Evolutionary conservation across 1,140 invertebrate genomes (phyloP).

Genomic region (Microvelia longipes): DNA sequence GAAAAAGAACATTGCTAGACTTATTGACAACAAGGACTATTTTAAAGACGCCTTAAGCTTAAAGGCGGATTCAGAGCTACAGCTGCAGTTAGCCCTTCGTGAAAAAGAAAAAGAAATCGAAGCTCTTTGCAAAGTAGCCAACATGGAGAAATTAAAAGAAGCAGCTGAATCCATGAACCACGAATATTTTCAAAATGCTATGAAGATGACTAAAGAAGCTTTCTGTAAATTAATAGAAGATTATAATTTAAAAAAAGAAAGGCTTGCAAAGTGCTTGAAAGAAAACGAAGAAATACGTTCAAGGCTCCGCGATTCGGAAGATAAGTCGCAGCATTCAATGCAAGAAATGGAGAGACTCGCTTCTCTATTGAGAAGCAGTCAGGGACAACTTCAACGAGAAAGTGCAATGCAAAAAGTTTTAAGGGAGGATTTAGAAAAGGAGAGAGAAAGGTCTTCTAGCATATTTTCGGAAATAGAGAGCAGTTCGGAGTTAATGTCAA

Average conservation of each 20-base stretch:
- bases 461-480: no score
- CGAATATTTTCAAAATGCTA: conserved; percentile 8
- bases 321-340: background rate
- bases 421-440: conserved; percentile 3
- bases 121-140: background rate
- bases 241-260: conserved; percentile 4
- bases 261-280: background rate
- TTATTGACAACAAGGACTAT: conserved; percentile 19
- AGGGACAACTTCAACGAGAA: conserved; percentile 3
- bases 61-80: conserved; percentile 2
- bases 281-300: conserved; percentile 4
- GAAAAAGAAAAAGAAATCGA: conserved; percentile 7
- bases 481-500: no score
- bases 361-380: background rate
- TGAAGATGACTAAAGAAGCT: conserved; percentile 5
- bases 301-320: background rate
- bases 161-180: background rate
- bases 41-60: conserved; percentile 15
- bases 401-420: background rate
- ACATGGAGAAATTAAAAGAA: background rate
- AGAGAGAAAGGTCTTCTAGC: background rate
- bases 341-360: conserved; percentile 10
- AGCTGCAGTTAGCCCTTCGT: background rate
- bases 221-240: conserved; percentile 2
- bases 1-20: conserved; percentile 21